Percentiles rank a stretch among this genome's conserved stretches.
Conservation (phyloP, 2,113 vertebrate genomes). For the Pterocles orientalis region DNA sequence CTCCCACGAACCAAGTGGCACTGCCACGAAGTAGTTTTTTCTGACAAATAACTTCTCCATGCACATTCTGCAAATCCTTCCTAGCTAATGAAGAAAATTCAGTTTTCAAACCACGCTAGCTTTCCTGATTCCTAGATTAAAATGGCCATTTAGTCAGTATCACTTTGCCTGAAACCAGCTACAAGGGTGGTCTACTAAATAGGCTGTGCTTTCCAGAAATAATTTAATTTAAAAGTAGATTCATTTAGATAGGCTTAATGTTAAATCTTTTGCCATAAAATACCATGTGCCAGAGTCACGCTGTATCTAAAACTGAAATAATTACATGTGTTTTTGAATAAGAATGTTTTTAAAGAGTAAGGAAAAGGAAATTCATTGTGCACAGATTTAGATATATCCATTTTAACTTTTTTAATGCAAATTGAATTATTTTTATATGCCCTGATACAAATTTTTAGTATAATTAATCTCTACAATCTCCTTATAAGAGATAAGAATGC, state of each 20-base stretch:
- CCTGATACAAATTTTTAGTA: background rate
- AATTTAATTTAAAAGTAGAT: background rate
- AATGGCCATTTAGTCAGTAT: background rate
- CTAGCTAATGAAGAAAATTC: background rate
- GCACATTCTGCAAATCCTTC: background rate
- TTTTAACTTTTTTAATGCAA: background rate
- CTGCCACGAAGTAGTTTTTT: background rate
- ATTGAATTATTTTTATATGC: background rate
- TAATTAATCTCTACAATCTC: background rate
- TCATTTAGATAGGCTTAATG: background rate
- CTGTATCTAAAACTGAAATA: background rate
- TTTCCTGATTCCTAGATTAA: background rate
- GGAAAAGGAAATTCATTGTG: background rate
- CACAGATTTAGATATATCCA: background rate
- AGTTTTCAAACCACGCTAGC: background rate
- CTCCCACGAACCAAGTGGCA: rapidly evolving
- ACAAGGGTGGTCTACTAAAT: background rate
- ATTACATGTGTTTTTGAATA: background rate
- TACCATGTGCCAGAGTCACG: background rate
- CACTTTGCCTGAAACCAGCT: background rate
- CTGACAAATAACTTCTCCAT: background rate
- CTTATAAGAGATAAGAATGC: background rate
- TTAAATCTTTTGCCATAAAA: background rate
- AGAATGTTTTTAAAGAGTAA: background rate
- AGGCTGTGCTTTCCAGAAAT: background rate